Conservation (phyloP, 2,113 vertebrate genomes). For the Nipponia nippon region DNA sequence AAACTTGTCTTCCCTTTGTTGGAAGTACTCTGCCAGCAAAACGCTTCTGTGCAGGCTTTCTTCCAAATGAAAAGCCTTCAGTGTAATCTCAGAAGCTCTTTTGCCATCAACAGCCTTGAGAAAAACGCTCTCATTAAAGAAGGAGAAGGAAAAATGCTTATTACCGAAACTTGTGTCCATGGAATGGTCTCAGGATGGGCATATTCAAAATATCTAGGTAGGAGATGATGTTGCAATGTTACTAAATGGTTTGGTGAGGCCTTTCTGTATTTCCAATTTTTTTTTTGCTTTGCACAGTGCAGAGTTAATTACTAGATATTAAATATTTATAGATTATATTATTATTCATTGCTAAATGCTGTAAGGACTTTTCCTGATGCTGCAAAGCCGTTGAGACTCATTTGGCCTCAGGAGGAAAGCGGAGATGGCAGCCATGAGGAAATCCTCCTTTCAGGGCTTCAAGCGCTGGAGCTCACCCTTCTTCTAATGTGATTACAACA, state of each 20-base stretch:
- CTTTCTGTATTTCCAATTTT: background rate
- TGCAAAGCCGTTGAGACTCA: background rate
- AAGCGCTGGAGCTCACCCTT: background rate
- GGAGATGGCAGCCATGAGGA: background rate
- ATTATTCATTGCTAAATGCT: background rate
- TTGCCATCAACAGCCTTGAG: background rate
- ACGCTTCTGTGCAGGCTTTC: background rate
- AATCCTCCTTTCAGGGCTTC: background rate
- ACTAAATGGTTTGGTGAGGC: background rate
- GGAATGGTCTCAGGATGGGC: background rate
- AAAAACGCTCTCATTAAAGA: background rate
- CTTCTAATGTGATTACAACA: background rate
- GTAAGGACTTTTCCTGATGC: background rate
- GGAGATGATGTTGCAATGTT: background rate
- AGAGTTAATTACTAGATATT: constrained; percentile 20
- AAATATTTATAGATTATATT: constrained; percentile 34
- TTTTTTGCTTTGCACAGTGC: background rate
- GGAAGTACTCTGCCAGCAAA: background rate
- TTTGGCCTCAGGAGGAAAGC: background rate
- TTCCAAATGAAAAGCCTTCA: background rate
- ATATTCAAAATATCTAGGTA: background rate
- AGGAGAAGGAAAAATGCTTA: background rate
- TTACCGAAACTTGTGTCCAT: background rate
- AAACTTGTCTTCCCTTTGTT: background rate
- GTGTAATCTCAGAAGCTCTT: background rate